Evolutionary conservation across 2,888 invertebrate genomes (phyloP).

Genomic region (Metacarcinus magister): DNA sequence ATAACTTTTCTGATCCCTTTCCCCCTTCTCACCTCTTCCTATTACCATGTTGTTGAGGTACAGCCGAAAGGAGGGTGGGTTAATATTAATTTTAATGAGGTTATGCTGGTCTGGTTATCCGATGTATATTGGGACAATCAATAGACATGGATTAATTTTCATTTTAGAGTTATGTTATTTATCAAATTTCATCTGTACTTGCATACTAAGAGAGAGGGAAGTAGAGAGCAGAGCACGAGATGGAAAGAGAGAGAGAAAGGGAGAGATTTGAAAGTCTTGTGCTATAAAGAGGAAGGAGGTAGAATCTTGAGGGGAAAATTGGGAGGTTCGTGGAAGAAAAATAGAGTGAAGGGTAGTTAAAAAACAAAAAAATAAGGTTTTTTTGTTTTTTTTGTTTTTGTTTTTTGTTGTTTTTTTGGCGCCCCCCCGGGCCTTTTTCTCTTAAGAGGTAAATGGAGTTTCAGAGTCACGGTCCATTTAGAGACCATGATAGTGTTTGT

Average conservation of each 20-base stretch:
- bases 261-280: neutral
- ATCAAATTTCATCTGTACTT: too few relatives aligned
- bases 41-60: neutral
- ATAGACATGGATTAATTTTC: too few relatives aligned
- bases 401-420: too few relatives aligned
- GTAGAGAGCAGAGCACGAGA: too few relatives aligned
- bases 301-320: neutral
- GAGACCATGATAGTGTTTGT: neutral
- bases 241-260: neutral
- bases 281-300: conserved; percentile 10
- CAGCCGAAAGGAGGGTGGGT: neutral
- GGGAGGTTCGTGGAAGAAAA: neutral
- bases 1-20: neutral
- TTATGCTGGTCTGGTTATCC: neutral
- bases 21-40: neutral
- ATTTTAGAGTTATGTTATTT: too few relatives aligned
- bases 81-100: neutral
- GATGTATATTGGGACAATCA: neutral
- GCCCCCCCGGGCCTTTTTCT: too few relatives aligned
- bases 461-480: neutral
- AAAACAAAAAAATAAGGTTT: too few relatives aligned
- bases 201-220: neutral
- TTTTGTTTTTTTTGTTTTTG: too few relatives aligned
- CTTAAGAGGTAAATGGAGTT: conserved; percentile 23
- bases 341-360: neutral